These are phyloP conservation scores for Myzus persicae DNA, from an alignment of 1,140 invertebrate genomes.

Conservation along the genomic window DNA sequence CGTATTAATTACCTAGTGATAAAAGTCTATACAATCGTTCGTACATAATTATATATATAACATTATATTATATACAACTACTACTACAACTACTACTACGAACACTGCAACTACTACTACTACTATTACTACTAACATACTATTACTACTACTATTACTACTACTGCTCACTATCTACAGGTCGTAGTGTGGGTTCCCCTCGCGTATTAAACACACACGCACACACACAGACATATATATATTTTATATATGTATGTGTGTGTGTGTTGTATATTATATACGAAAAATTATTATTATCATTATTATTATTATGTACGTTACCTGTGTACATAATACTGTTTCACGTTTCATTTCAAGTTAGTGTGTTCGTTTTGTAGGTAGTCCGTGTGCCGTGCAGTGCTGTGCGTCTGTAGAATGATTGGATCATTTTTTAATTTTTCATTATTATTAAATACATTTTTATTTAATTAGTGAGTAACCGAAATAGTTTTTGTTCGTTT, in stretches of 20 bases:
- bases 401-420: background rate
- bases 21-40: conserved; percentile 1
- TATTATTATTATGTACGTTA: conserved; percentile 22
- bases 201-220: background rate
- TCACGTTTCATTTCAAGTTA: conserved; percentile 23
- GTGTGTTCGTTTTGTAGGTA: conserved; percentile 13
- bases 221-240: too few species aligned
- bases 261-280: conserved; percentile 5
- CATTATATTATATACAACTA: background rate
- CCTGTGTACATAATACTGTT: conserved; percentile 26
- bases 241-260: background rate
- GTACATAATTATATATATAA: background rate
- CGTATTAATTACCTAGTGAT: conserved; percentile 4
- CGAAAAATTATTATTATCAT: background rate
- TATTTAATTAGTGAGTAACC: background rate
- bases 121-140: background rate
- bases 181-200: background rate
- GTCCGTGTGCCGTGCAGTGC: conserved; percentile 12
- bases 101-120: background rate
- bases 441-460: background rate
- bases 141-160: background rate
- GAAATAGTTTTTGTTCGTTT: background rate
- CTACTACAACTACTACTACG: too few species aligned
- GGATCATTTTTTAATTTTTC: background rate
- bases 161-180: background rate